Conservation (phyloP, 2,888 invertebrate species). For the Amphimallon solstitiale region DNA sequence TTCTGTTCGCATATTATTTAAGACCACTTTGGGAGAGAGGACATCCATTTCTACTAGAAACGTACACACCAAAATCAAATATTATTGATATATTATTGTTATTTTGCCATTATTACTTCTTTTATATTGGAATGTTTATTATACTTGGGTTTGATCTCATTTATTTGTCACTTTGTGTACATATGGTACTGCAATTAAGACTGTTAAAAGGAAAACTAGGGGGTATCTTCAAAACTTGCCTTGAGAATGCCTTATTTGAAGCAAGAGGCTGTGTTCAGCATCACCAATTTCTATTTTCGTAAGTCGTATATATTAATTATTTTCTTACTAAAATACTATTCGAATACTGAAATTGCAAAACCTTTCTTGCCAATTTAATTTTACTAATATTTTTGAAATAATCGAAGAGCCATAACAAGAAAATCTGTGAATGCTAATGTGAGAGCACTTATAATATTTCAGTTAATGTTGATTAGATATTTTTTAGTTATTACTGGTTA, state of each 20-base stretch:
- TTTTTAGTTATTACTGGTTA: too few species aligned
- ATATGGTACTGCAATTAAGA: neutral
- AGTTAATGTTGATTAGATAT: too few species aligned
- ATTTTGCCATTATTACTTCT: neutral
- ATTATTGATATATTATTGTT: neutral
- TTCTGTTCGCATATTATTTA: neutral
- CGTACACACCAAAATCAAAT: neutral
- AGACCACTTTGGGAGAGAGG: neutral
- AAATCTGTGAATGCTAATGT: too few species aligned
- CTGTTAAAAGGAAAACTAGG: neutral
- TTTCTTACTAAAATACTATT: too few species aligned
- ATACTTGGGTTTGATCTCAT: conserved; percentile 2
- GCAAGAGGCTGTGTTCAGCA: neutral
- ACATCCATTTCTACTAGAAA: neutral
- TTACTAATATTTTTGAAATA: too few species aligned
- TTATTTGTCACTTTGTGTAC: conserved; percentile 3
- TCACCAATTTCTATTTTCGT: conserved; percentile 2
- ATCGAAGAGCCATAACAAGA: too few species aligned
- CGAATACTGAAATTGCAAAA: too few species aligned
- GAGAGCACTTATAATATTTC: too few species aligned
- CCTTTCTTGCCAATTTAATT: too few species aligned
- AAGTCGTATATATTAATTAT: too few species aligned
- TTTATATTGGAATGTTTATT: neutral
- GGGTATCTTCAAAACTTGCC: neutral
- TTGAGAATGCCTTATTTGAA: neutral